Evolutionary conservation across 1,140 invertebrate species (phyloP).

Genomic region (Pogonomyrmex barbatus): DNA sequence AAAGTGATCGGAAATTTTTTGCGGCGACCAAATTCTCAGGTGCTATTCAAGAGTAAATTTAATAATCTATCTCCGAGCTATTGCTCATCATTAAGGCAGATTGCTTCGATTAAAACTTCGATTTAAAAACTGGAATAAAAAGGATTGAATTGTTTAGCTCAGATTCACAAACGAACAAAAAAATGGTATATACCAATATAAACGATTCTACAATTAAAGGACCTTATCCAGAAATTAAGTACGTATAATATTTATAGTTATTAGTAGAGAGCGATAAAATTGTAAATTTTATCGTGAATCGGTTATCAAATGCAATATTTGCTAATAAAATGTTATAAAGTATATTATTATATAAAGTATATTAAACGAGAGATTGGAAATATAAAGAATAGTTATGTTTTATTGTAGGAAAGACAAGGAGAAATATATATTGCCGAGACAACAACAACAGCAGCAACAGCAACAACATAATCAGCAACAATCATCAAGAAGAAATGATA

Average conservation of each 20-base stretch:
- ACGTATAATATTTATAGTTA: slow-evolving; percentile 54
- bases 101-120: not conserved
- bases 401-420: slow-evolving; percentile 84
- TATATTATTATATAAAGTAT: not conserved
- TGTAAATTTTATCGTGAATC: not conserved
- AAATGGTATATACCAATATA: slow-evolving; percentile 78
- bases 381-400: not conserved
- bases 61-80: slow-evolving; percentile 54
- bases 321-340: slow-evolving; percentile 28
- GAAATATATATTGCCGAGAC: slow-evolving; percentile 37
- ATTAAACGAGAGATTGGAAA: not conserved
- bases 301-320: not conserved
- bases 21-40: slow-evolving; percentile 46
- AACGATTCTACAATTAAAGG: slow-evolving; percentile 73
- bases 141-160: not conserved
- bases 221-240: slow-evolving; percentile 80
- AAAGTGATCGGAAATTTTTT: slow-evolving; percentile 15
- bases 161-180: slow-evolving; percentile 3
- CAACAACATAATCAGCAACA: slow-evolving; percentile 76
- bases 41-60: slow-evolving; percentile 25
- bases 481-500: slow-evolving; percentile 83
- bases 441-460: slow-evolving; percentile 75
- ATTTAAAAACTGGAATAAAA: slow-evolving; percentile 16
- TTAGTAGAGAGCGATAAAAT: not conserved
- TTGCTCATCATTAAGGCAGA: slow-evolving; percentile 66